Conservation (phyloP, 2,113 vertebrate genomes). For the Bostrychus sinensis region DNA sequence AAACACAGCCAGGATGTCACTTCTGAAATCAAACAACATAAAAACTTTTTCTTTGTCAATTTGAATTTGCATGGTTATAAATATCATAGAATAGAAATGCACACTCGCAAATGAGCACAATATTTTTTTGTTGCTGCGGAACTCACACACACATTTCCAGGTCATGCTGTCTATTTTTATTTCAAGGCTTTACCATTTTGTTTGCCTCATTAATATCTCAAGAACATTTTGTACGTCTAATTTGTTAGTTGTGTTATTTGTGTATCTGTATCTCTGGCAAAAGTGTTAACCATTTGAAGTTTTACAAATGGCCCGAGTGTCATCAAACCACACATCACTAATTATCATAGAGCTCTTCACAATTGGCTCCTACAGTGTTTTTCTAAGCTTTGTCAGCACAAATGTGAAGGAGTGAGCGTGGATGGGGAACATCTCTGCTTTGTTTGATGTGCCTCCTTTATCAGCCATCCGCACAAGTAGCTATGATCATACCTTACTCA, state of each 20-base stretch:
- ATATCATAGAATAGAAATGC: constrained; percentile 3
- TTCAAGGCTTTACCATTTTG: background rate
- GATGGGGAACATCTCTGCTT: constrained; percentile 24
- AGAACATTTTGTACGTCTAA: constrained; percentile 24
- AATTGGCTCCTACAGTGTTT: constrained; percentile 36
- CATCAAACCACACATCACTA: constrained; percentile 27
- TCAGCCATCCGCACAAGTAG: constrained; percentile 39
- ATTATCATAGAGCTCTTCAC: constrained; percentile 61
- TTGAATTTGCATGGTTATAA: constrained; percentile 8
- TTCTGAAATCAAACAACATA: constrained; percentile 28
- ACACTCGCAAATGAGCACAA: background rate
- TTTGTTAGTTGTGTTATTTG: background rate
- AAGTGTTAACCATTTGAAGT: constrained; percentile 20
- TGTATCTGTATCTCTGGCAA: background rate
- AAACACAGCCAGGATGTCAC: constrained; percentile 11
- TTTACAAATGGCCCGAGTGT: constrained; percentile 55
- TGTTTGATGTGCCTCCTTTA: constrained; percentile 49
- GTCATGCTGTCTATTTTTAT: constrained; percentile 35
- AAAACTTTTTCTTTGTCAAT: background rate
- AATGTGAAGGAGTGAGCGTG: constrained; percentile 42
- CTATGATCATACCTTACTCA: constrained; percentile 62
- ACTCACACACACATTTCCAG: constrained; percentile 22
- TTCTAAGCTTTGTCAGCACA: constrained; percentile 66
- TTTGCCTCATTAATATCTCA: constrained; percentile 22
- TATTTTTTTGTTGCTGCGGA: background rate